Conservation (phyloP, 2,113 vertebrate genomes). For the Ciconia maguari region DNA sequence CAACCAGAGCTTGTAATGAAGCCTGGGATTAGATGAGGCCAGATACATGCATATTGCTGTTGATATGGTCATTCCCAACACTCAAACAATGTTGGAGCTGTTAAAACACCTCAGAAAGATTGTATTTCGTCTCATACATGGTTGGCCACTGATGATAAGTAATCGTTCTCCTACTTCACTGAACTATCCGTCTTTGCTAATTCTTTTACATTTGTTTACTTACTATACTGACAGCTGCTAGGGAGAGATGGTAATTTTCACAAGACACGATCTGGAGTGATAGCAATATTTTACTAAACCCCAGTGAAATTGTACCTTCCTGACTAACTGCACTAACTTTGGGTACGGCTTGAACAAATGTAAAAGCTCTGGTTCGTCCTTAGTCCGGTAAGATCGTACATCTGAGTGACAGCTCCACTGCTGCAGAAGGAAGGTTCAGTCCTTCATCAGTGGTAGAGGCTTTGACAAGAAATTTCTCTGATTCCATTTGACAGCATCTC, state of each 20-base stretch:
- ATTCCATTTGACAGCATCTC: not conserved
- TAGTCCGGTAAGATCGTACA: rapidly evolving
- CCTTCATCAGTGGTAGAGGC: not conserved
- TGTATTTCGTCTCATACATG: not conserved
- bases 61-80: not conserved
- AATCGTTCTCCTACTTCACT: not conserved
- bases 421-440: not conserved
- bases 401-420: not conserved
- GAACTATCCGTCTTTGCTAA: not conserved
- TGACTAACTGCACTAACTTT: not conserved
- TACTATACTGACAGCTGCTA: not conserved
- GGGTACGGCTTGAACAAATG: not conserved
- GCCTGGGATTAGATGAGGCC: not conserved
- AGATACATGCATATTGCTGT: not conserved
- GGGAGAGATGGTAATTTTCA: not conserved
- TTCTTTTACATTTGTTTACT: not conserved
- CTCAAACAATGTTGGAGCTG: not conserved
- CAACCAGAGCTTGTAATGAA: not conserved
- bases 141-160: not conserved
- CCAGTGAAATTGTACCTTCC: not conserved
- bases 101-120: not conserved
- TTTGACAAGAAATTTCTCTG: not conserved
- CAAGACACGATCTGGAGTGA: not conserved
- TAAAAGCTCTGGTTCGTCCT: not conserved
- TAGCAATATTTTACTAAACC: not conserved